These are phyloP conservation scores for Saguinus midas DNA, from an alignment of 2,113 vertebrate genomes.

Conservation along the genomic window DNA sequence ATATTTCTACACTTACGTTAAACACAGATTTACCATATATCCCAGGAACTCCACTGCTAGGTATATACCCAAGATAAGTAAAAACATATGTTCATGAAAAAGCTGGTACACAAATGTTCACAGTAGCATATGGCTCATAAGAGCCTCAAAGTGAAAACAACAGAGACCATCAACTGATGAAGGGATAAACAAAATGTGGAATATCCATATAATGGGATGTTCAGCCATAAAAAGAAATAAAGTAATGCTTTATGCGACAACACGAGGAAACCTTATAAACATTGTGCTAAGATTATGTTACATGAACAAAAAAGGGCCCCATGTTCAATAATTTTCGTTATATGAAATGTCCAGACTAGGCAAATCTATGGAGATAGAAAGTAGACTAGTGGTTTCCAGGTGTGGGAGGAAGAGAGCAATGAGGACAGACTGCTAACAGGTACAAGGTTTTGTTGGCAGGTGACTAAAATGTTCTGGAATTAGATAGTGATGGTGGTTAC, in stretches of 20 bases:
- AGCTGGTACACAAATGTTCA: neutral
- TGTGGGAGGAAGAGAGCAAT: neutral
- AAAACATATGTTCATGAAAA: neutral
- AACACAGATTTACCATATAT: neutral
- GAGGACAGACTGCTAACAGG: neutral
- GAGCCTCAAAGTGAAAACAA: neutral
- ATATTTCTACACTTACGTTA: neutral
- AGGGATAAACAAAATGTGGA: neutral
- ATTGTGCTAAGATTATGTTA: neutral
- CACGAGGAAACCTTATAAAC: neutral
- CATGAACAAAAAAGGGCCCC: neutral
- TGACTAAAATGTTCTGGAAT: constrained; percentile 18
- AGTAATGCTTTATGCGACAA: neutral
- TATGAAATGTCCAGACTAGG: neutral
- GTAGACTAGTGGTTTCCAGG: neutral
- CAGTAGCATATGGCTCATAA: neutral
- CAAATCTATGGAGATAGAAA: neutral
- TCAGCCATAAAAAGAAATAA: constrained; percentile 18
- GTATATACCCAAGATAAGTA: neutral
- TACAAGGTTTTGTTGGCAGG: neutral
- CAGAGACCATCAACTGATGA: neutral
- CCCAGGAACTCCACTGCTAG: neutral
- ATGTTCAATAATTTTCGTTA: neutral
- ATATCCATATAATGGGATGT: neutral
- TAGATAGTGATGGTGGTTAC: neutral